phyloP scores from a whole-genome alignment of 1,140 invertebrate species.

The Ladona fulva region DNA sequence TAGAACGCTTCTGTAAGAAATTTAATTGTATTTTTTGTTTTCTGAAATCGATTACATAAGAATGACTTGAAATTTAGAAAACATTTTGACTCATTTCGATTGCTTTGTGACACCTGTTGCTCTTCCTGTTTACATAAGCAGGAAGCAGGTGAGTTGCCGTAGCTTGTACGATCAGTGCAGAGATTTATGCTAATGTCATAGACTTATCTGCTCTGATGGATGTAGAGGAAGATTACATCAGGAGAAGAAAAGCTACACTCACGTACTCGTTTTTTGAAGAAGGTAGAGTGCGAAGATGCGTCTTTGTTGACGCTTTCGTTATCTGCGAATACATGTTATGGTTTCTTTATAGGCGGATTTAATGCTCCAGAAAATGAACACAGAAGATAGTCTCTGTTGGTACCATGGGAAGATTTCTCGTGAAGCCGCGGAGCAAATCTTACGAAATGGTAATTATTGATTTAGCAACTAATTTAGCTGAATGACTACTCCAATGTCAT shows the following conservation, averaged over 20 bases:
- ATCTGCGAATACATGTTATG: too few relatives aligned
- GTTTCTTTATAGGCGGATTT: neutral
- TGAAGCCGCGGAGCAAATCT: constrained; percentile 65
- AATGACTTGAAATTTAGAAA: too few relatives aligned
- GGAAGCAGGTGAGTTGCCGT: neutral
- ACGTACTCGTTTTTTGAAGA: too few relatives aligned
- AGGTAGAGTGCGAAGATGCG: too few relatives aligned
- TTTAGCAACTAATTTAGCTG: constrained; percentile 18
- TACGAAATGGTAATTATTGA: constrained; percentile 52
- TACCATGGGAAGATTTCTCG: constrained; percentile 76
- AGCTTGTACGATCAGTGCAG: too few relatives aligned
- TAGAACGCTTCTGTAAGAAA: too few relatives aligned
- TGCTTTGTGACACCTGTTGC: neutral
- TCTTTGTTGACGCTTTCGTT: too few relatives aligned
- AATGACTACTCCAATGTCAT: constrained; percentile 21
- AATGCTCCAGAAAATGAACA: constrained; percentile 22
- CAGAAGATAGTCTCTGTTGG: constrained; percentile 64
- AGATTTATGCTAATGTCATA: too few relatives aligned
- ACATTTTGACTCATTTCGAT: neutral
- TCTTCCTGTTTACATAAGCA: neutral
- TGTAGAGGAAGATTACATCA: neutral
- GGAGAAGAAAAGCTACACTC: too few relatives aligned
- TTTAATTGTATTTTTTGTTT: too few relatives aligned
- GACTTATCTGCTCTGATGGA: neutral
- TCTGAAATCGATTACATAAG: too few relatives aligned